These are phyloP conservation scores for Oxyura jamaicensis DNA, from an alignment of 2,113 vertebrate genomes.

Conservation along the genomic window DNA sequence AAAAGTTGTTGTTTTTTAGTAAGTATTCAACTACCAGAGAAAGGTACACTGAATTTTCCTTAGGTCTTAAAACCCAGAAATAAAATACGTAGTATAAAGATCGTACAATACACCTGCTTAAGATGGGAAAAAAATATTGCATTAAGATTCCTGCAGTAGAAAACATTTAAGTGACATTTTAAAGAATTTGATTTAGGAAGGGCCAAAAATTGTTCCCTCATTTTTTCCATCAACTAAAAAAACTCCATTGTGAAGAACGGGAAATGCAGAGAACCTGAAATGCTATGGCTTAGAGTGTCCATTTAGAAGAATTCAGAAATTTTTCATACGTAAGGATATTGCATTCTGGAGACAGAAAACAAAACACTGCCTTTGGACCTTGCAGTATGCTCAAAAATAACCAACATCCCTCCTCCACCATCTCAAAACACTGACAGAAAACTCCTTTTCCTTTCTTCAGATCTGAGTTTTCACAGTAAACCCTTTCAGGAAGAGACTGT, in stretches of 20 bases:
- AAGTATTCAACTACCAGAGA: not conserved
- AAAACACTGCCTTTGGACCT: not conserved
- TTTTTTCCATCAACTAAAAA: not conserved
- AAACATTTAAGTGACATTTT: not conserved
- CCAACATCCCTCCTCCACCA: not conserved
- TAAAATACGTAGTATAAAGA: not conserved
- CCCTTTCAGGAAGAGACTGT: not conserved
- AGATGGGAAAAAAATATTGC: not conserved
- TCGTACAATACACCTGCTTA: not conserved
- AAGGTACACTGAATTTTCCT: not conserved
- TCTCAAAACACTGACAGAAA: not conserved
- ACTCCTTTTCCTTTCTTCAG: not conserved
- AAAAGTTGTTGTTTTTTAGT: not conserved
- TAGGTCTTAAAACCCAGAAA: not conserved
- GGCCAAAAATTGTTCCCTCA: not conserved
- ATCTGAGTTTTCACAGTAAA: not conserved
- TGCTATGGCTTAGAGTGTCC: not conserved
- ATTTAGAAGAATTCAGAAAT: not conserved
- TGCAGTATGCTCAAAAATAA: not conserved
- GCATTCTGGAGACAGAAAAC: not conserved
- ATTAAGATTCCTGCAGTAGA: not conserved
- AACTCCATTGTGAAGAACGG: not conserved
- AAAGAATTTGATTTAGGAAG: not conserved
- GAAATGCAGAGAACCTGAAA: not conserved
- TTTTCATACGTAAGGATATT: not conserved